Evolutionary conservation across 2,113 vertebrate species (phyloP).

Genomic region (Phalacrocorax brasilianus): DNA sequence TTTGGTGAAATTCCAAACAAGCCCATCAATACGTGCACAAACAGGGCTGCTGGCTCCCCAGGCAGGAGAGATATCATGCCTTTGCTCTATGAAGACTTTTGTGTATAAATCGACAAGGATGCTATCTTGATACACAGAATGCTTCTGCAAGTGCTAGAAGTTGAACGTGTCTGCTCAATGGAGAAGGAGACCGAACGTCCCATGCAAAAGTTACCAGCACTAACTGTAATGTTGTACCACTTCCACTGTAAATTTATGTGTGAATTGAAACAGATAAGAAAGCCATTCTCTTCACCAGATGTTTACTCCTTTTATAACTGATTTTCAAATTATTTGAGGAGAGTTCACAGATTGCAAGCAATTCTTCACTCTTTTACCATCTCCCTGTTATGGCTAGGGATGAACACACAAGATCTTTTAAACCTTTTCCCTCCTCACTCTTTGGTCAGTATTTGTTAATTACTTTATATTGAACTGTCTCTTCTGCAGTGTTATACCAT

Average conservation of each 20-base stretch:
- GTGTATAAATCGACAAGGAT: background rate
- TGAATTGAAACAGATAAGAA: background rate
- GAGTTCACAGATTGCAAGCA: background rate
- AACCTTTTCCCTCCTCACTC: background rate
- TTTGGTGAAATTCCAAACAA: conserved; percentile 24
- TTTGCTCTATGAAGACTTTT: background rate
- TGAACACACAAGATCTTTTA: background rate
- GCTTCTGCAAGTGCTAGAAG: background rate
- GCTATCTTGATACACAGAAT: background rate
- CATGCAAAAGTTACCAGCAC: background rate
- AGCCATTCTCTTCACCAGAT: background rate
- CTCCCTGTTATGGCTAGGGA: background rate
- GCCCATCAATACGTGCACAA: background rate
- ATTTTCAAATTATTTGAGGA: background rate
- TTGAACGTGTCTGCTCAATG: background rate
- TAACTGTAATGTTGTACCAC: background rate
- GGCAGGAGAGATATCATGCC: background rate
- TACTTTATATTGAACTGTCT: background rate
- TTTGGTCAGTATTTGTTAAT: background rate
- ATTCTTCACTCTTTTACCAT: background rate
- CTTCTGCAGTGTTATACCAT: background rate
- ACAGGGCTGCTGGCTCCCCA: background rate
- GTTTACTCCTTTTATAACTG: background rate
- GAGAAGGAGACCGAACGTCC: background rate
- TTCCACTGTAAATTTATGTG: background rate